Evolutionary conservation across 2,113 vertebrate genomes (phyloP).

Genomic region (Cathartes aura): DNA sequence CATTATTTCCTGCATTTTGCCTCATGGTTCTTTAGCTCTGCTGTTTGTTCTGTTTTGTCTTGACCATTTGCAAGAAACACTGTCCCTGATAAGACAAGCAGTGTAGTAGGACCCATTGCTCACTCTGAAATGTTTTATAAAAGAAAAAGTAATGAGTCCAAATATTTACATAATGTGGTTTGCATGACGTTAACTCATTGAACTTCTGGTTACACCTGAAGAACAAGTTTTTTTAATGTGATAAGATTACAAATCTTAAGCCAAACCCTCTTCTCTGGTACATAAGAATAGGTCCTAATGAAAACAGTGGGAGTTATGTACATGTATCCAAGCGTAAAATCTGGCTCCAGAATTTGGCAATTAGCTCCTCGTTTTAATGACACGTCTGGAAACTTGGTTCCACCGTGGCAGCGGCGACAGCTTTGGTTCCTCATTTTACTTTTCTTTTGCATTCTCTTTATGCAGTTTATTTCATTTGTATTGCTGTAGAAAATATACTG

Average conservation of each 20-base stretch:
- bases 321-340: neutral
- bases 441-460: neutral
- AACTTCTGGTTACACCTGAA: slow-evolving; percentile 48
- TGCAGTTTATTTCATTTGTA: neutral
- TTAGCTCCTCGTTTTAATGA: neutral
- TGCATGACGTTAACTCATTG: neutral
- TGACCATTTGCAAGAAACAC: neutral
- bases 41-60: neutral
- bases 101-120: neutral
- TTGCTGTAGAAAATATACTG: neutral
- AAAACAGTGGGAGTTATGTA: neutral
- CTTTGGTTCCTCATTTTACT: neutral
- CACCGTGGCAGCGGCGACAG: neutral
- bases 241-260: neutral
- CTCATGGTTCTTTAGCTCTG: neutral
- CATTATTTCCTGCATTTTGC: neutral
- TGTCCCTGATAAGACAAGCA: neutral
- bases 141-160: neutral
- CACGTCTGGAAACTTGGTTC: neutral
- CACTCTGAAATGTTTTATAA: neutral
- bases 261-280: neutral
- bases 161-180: slow-evolving; percentile 44
- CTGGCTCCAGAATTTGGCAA: neutral
- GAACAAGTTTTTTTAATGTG: slow-evolving; percentile 32
- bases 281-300: neutral